Evolutionary conservation across 1,140 invertebrate genomes (phyloP).

Genomic region (Pomacea maculata): DNA sequence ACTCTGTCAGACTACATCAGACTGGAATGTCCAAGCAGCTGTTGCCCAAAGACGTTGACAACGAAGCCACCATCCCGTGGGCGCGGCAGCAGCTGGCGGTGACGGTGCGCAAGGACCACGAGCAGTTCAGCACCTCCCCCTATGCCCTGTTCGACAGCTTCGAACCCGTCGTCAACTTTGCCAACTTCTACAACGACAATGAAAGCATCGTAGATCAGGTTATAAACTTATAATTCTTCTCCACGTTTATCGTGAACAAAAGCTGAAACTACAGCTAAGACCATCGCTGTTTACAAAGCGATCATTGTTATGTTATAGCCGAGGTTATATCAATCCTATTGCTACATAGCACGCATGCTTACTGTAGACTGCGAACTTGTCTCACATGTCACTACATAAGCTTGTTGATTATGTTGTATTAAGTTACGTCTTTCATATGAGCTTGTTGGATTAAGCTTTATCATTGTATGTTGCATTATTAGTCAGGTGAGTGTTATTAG

Average conservation of each 20-base stretch:
- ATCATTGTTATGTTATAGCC: too few species aligned
- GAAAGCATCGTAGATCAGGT: conserved; percentile 56
- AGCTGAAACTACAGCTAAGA: too few species aligned
- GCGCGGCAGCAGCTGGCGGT: conserved; percentile 56
- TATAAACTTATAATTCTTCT: background rate
- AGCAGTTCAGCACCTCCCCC: conserved; percentile 49
- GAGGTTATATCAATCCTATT: too few species aligned
- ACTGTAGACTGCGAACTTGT: too few species aligned
- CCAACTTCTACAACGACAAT: conserved; percentile 50
- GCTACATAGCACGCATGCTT: too few species aligned
- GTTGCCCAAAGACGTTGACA: conserved; percentile 44
- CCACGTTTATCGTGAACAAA: too few species aligned
- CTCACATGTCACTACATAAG: too few species aligned
- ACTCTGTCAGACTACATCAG: conserved; percentile 16
- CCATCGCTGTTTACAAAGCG: too few species aligned
- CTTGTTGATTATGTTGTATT: too few species aligned
- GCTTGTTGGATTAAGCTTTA: too few species aligned
- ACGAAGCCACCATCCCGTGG: conserved; percentile 47
- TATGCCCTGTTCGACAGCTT: conserved; percentile 52
- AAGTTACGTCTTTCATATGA: too few species aligned
- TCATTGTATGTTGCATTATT: too few species aligned
- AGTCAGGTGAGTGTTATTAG: background rate
- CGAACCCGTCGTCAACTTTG: conserved; percentile 54
- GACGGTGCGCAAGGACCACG: conserved; percentile 56
- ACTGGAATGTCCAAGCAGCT: conserved; percentile 39